Evolutionary conservation across 2,888 invertebrate species (phyloP).

Genomic region (Erannis defoliaria): DNA sequence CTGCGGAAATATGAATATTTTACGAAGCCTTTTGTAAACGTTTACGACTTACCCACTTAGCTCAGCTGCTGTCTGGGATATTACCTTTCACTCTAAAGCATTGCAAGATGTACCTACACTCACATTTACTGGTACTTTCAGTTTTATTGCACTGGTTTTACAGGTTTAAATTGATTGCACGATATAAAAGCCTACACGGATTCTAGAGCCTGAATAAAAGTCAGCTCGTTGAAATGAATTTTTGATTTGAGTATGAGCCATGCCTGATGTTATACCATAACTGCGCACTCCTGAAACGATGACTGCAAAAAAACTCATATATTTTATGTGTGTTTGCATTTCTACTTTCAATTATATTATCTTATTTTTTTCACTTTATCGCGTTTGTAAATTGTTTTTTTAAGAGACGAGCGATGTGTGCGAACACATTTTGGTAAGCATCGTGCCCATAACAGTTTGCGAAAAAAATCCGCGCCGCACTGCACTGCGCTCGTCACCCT

Average conservation of each 20-base stretch:
- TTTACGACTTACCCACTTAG: constrained; percentile 57
- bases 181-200: constrained; percentile 2
- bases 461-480: too few relatives aligned
- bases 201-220: constrained; percentile 22
- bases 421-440: too few relatives aligned
- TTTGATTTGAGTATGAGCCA: constrained; percentile 28
- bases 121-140: constrained; percentile 19
- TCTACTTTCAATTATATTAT: constrained; percentile 8
- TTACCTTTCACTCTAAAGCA: constrained; percentile 41
- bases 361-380: not conserved
- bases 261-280: constrained; percentile 29
- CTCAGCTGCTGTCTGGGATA: constrained; percentile 47
- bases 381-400: not conserved
- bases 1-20: constrained; percentile 64
- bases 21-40: constrained; percentile 61
- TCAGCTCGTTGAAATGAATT: constrained; percentile 34
- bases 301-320: constrained; percentile 21
- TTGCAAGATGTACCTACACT: constrained; percentile 13
- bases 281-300: constrained; percentile 32
- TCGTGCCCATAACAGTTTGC: too few relatives aligned
- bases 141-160: constrained; percentile 34
- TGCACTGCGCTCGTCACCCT: too few relatives aligned
- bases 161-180: constrained; percentile 36
- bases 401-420: too few relatives aligned
- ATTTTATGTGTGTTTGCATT: constrained; percentile 22